These are phyloP conservation scores for Talpa occidentalis DNA, from an alignment of 2,113 vertebrate genomes.

Conservation along the genomic window DNA sequence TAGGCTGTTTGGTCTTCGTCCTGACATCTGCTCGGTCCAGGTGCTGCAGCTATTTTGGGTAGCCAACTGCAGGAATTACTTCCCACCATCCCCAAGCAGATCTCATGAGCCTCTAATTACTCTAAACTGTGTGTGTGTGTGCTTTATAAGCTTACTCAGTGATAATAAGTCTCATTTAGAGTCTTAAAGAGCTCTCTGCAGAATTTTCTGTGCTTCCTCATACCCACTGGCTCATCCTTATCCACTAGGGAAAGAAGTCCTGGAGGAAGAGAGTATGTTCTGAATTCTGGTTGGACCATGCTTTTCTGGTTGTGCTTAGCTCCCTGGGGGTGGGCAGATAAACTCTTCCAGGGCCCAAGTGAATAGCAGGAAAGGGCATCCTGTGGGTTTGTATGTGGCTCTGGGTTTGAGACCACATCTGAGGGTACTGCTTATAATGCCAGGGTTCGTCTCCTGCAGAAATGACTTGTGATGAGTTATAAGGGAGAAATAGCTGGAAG, in stretches of 20 bases:
- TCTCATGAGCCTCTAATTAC: background rate
- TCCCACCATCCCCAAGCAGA: background rate
- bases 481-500: background rate
- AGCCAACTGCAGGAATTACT: slow-evolving; percentile 1
- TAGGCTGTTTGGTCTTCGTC: background rate
- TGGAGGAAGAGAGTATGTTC: background rate
- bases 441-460: background rate
- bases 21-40: slow-evolving; percentile 30
- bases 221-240: background rate
- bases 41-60: slow-evolving; percentile 41
- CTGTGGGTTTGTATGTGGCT: background rate
- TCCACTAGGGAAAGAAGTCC: background rate
- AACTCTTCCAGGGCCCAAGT: accelerated
- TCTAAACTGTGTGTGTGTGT: background rate
- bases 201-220: background rate
- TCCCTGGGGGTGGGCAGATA: background rate
- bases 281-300: background rate
- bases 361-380: background rate
- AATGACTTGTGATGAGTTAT: background rate
- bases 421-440: background rate
- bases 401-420: background rate
- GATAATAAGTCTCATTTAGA: background rate
- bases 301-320: background rate
- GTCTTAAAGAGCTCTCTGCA: background rate
- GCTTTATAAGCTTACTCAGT: background rate